These are phyloP conservation scores for Epinephelus moara DNA, from an alignment of 2,113 vertebrate genomes.

Conservation along the genomic window DNA sequence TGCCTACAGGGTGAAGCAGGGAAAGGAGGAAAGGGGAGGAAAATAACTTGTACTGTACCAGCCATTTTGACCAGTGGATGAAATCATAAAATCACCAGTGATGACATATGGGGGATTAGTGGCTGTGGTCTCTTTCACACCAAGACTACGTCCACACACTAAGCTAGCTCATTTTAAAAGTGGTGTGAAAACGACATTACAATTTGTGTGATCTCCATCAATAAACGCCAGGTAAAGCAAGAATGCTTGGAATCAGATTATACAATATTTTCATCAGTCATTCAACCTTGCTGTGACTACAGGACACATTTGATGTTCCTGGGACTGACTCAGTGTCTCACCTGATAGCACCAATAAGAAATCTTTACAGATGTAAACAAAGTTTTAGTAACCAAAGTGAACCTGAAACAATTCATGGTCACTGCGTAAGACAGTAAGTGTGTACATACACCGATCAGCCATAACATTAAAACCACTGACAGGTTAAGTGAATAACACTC, in stretches of 20 bases:
- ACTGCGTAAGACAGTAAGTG: neutral
- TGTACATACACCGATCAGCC: no score
- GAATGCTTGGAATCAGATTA: neutral
- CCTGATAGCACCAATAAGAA: no score
- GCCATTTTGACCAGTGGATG: neutral
- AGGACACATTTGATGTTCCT: neutral
- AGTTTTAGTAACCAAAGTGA: neutral
- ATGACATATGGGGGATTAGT: neutral
- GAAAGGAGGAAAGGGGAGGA: neutral
- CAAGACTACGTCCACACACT: slow-evolving; percentile 23
- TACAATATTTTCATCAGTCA: neutral
- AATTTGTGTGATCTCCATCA: neutral
- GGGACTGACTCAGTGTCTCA: neutral
- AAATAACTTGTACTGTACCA: neutral
- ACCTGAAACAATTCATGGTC: neutral
- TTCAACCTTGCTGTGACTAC: neutral
- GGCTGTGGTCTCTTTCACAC: neutral
- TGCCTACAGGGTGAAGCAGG: neutral
- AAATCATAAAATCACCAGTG: neutral
- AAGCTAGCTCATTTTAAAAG: neutral
- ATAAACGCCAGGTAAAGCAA: no score
- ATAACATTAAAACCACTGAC: no score
- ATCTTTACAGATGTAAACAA: neutral
- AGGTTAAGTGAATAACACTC: no score
- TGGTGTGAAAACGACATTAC: neutral